Base-by-base conservation (phyloP, 1,140 invertebrate genomes). In the Pissodes strobi region DNA sequence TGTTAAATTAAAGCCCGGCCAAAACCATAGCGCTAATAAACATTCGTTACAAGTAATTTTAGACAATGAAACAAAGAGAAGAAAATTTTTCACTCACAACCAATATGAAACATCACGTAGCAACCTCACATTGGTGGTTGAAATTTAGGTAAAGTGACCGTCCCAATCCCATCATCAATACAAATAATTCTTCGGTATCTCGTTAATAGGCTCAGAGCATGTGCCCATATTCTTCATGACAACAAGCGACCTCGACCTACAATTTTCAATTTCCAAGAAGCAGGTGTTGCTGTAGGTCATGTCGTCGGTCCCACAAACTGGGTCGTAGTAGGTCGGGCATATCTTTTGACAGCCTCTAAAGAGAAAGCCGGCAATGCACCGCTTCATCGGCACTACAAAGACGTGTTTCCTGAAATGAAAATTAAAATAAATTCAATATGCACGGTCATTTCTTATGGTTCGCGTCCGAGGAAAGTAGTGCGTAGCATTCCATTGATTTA, bases 271-370 rank as follows among this genome's bases (percentile, higher is more conserved):
- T 75, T 92, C 88, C 67, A 97, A 83, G 83, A 96, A 95, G 76
- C 95, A 97, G 67, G 89, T 88, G 78, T 97, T 97, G 69, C 89
- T 88, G 83, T 97, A 97, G 0, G 92, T 95, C 80, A 90, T 91
- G 37, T 86, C 86, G 75, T 97, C 93, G 1, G 88, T 90, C 15
- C 91, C 94, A 78, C 94, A 97, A 9, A 95, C 90, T 0, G 92
- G 93, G 72, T 95, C 90, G 75, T 92, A 93, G 58, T 91, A 89
- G 0, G 86, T 83, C 1, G 91, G 88, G 76, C 93, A 97, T 62
- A 94, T 90, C 70, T 87, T 86, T 17, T 91, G 89, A 72, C 94
- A 96, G 13, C 92, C 92, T 39, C 87, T 85, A 79, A 93, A 93
- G 66, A 89, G 84, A 80, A 94, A 93, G 19, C 90, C 88, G 46